Conservation (phyloP, 2,888 invertebrate species). For the Formica aserva region DNA sequence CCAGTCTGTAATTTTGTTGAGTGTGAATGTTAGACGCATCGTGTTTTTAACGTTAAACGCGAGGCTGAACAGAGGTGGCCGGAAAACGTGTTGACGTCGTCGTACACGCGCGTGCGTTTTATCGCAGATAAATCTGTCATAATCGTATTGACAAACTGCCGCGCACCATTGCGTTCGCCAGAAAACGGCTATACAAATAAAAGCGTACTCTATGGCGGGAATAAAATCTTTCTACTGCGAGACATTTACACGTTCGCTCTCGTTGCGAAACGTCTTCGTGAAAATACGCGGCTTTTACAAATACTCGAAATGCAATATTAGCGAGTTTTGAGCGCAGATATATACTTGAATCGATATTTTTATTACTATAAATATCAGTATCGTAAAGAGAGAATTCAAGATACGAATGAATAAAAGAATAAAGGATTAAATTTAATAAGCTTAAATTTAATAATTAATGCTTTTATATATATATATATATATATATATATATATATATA, state of each 20-base stretch:
- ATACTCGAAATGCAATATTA: not conserved
- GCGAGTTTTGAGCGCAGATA: not conserved
- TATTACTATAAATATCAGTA: not conserved
- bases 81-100: constrained; percentile 18
- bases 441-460: not conserved
- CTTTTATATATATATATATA: not conserved
- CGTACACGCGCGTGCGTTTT: constrained; percentile 34
- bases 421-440: not conserved
- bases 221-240: constrained; percentile 32
- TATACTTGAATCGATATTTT: not conserved
- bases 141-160: constrained; percentile 52
- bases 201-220: constrained; percentile 39
- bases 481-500: too few species aligned
- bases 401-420: not conserved
- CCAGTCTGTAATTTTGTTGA: not conserved
- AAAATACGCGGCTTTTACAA: constrained; percentile 25
- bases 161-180: constrained; percentile 24
- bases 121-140: constrained; percentile 54
- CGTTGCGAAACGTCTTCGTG: constrained; percentile 29
- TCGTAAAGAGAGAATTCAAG: not conserved
- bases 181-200: constrained; percentile 53
- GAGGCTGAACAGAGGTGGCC: not conserved
- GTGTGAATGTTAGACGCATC: not conserved
- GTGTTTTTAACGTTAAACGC: not conserved
- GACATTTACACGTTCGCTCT: constrained; percentile 33